These are phyloP conservation scores for Vultur gryphus DNA, from an alignment of 2,797 vertebrate genomes.

Conservation along the genomic window DNA sequence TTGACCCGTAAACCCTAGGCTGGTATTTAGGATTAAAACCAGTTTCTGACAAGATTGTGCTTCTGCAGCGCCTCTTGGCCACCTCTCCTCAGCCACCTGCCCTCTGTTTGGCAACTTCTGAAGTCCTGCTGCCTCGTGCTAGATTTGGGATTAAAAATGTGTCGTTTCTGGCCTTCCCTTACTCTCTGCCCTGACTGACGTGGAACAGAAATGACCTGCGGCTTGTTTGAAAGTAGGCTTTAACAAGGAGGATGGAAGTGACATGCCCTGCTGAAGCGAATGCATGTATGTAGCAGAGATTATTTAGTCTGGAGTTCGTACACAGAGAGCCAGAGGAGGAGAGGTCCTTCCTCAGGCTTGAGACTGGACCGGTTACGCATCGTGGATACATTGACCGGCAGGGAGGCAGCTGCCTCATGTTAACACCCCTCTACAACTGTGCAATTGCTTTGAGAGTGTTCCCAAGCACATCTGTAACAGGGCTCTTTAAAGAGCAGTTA, in stretches of 20 bases:
- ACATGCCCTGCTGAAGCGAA: neutral
- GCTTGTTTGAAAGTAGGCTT: neutral
- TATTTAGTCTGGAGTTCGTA: neutral
- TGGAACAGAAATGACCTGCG: neutral
- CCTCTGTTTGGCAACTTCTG: neutral
- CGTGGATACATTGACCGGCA: fast-evolving
- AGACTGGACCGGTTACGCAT: fast-evolving
- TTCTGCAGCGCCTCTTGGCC: neutral
- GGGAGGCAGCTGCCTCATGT: neutral
- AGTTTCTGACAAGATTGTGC: neutral
- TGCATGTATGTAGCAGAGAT: neutral
- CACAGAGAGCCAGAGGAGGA: neutral
- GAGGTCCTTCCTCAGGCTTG: neutral
- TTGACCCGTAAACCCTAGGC: neutral
- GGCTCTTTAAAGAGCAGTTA: neutral
- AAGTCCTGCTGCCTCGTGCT: neutral
- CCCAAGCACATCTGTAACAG: neutral
- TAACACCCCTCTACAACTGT: neutral
- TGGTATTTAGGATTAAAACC: neutral
- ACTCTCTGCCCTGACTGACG: neutral
- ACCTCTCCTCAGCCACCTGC: neutral
- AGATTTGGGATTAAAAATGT: neutral
- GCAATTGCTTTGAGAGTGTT: neutral
- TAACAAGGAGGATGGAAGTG: neutral
- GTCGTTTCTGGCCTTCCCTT: neutral